Evolutionary conservation across 2,888 invertebrate species (phyloP), one percentile per base, ranked within the genome.

Genomic region (Oscheius sp.): DNA sequence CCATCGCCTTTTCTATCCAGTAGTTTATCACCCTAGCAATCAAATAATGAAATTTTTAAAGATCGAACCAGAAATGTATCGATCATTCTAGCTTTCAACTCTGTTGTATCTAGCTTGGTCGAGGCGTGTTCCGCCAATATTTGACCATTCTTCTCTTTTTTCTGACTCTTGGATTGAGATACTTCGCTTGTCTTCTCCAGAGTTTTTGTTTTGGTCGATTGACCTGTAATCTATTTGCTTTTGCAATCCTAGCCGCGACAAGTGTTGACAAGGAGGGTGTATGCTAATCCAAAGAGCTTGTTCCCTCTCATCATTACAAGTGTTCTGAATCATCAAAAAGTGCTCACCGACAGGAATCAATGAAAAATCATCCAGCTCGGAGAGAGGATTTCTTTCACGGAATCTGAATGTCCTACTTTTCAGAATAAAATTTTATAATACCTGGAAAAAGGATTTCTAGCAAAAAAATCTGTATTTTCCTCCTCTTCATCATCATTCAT

Each of bases 1-100:
- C 83, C 82, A 24, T 80, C 82, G 14, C 83, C 83, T 50, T 77
- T 76, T 32, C 82, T 67, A 32, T 82, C 80, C 8, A 82, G 33
- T 49, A 83, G 65, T 6, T 72, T 62, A 2, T 71, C 67, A 1
- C 79, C 82, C 82, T 83, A 47, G 50, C 22, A 26, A 22, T 47
- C 38, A 17, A 33, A 57, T 61, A 56, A 2, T 14, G 9, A 12
- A 41, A 14, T 63, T 64, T 41, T 33, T 32, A 28, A 24, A n/a
- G n/a, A 36, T 44, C 38, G 20, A 24, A 81, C 82, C 72, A 75
- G 67, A 63, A 72, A 82, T 8, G 73, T 78, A 41, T 81, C 82
- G 54, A 78, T 76, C 68, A 83, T 78, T 26, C 73, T 72, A 3
- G 82, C 82, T 41, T 81, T 76, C 56, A 83, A 63, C 41, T 81